These are phyloP conservation scores for Hexactinellida sp. DNA, from an alignment of 37 sponge, comb jelly and placozoan genomes.

Conservation along the genomic window DNA sequence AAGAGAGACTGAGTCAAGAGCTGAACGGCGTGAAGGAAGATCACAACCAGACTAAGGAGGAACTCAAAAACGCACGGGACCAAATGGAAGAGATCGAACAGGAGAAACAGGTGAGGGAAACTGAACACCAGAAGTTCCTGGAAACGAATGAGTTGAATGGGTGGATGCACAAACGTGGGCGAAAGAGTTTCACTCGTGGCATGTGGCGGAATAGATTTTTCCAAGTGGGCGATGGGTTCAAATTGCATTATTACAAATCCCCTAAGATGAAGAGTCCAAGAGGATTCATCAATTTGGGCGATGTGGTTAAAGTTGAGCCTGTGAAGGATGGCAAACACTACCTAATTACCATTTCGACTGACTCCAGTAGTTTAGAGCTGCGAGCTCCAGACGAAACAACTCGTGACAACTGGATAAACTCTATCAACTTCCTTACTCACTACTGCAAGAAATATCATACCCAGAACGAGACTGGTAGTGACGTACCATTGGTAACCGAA, in stretches of 20 bases:
- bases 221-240: neutral
- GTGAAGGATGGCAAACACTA: neutral
- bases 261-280: conserved; percentile 10
- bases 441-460: neutral
- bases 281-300: neutral
- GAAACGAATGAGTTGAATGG: neutral
- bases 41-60: neutral
- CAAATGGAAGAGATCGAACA: neutral
- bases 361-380: neutral
- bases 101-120: neutral
- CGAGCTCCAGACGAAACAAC: conserved; percentile 9
- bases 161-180: neutral
- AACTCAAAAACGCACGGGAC: neutral
- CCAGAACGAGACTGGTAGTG: neutral
- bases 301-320: neutral
- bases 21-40: neutral
- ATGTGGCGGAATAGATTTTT: neutral
- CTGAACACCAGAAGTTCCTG: conserved; percentile 1
- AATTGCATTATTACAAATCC: conserved; percentile 2
- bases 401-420: neutral
- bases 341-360: neutral
- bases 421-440: neutral
- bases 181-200: conserved; percentile 3
- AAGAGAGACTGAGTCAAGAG: neutral
- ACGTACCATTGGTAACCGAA: neutral